A percentile compares a stretch with the other conserved stretches of the same genome.
phyloP scores from a whole-genome alignment of 2,797 vertebrate genomes.

The Ceyx erithaca region DNA sequence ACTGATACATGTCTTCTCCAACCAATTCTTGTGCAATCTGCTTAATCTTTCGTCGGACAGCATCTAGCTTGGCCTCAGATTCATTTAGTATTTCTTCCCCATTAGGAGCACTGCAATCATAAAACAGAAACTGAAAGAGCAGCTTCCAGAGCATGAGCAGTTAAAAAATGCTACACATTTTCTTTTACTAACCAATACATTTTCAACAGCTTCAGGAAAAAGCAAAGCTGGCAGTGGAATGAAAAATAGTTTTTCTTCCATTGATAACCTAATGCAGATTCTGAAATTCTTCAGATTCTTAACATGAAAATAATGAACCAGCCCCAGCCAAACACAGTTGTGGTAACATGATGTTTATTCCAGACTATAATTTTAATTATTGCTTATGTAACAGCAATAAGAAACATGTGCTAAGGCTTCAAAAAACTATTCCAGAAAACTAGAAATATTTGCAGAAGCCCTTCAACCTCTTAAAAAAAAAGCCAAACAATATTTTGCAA shows the following conservation, averaged over 20 bases:
- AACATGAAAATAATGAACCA: background rate
- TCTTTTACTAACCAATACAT: background rate
- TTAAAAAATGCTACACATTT: background rate
- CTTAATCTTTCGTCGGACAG: slow-evolving; percentile 90
- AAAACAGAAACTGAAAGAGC: slow-evolving; percentile 26
- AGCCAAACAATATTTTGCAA: background rate
- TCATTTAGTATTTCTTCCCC: slow-evolving; percentile 88
- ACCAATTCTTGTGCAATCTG: slow-evolving; percentile 91
- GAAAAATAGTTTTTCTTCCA: background rate
- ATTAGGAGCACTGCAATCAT: slow-evolving; percentile 84
- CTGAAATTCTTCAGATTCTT: background rate
- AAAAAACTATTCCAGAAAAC: background rate
- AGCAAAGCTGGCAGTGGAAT: background rate
- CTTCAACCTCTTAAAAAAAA: background rate
- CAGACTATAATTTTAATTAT: background rate
- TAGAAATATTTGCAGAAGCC: background rate
- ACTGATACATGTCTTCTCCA: slow-evolving; percentile 94
- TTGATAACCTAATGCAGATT: background rate
- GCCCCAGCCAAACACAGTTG: background rate
- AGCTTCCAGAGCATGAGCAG: background rate
- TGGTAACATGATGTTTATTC: background rate
- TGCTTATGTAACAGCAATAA: background rate
- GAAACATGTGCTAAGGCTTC: background rate
- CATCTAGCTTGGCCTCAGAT: slow-evolving; percentile 90
- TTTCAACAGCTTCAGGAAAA: background rate